These are phyloP conservation scores for Mizuhopecten yessoensis DNA, from an alignment of 1,140 invertebrate species.

Conservation along the genomic window DNA sequence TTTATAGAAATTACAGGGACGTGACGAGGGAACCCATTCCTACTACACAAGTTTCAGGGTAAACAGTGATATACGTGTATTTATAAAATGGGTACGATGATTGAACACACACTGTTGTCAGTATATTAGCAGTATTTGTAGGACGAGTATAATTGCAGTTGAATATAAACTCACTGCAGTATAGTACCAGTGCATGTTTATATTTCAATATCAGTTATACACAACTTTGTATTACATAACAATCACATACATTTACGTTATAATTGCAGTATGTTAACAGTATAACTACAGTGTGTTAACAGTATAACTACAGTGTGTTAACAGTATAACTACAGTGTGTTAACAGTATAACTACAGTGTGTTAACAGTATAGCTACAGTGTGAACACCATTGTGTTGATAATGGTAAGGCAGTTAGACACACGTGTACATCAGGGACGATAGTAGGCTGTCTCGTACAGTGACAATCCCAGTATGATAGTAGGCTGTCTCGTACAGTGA, in stretches of 20 bases:
- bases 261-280: too few relatives aligned
- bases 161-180: background rate
- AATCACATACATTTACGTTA: too few relatives aligned
- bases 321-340: too few relatives aligned
- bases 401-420: background rate
- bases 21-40: background rate
- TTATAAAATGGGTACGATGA: background rate
- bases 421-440: background rate
- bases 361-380: background rate
- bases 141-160: background rate
- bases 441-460: too few relatives aligned
- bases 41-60: too few relatives aligned
- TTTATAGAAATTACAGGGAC: background rate
- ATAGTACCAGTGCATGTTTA: background rate
- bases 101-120: background rate
- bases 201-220: too few relatives aligned
- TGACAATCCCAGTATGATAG: too few relatives aligned
- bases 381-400: background rate
- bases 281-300: too few relatives aligned
- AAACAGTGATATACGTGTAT: too few relatives aligned
- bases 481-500: too few relatives aligned
- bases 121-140: slow-evolving; percentile 7
- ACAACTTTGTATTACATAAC: too few relatives aligned
- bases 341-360: background rate
- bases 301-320: too few relatives aligned